These are phyloP conservation scores for Lathronympha strigana DNA, from an alignment of 2,888 invertebrate species.

Conservation along the genomic window DNA sequence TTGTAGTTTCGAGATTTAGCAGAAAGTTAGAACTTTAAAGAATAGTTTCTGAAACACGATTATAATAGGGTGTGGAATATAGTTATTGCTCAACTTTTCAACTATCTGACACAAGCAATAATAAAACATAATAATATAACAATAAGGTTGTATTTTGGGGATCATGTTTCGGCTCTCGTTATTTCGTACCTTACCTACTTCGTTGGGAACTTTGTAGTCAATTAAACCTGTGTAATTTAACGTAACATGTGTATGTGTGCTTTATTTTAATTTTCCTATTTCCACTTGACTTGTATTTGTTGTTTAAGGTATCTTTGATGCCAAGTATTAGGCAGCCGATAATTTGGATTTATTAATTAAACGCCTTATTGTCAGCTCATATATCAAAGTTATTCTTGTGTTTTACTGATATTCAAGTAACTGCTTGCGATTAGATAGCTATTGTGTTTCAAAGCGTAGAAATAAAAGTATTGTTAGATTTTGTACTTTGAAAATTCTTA, in stretches of 20 bases:
- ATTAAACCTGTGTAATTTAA: neutral
- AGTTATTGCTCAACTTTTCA: too few relatives aligned
- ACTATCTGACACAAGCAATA: neutral
- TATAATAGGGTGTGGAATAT: slow-evolving; percentile 19
- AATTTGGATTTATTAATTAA: slow-evolving; percentile 3
- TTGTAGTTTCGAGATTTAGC: neutral
- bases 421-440: slow-evolving; percentile 1
- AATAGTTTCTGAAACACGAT: neutral
- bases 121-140: neutral
- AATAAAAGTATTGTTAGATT: neutral
- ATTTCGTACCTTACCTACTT: neutral
- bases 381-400: slow-evolving; percentile 3
- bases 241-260: neutral
- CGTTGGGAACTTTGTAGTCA: neutral
- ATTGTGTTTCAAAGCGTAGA: neutral
- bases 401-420: neutral
- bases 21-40: neutral
- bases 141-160: neutral
- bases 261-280: neutral
- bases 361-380: neutral
- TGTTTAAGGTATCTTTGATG: neutral
- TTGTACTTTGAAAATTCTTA: too few relatives aligned
- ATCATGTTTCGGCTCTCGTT: neutral
- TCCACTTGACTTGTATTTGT: neutral
- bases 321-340: slow-evolving; percentile 1